A percentile compares a stretch with the other conserved stretches of the same genome.
phyloP scores from a whole-genome alignment of 2,888 invertebrate genomes.

The Epinotia bilunana region DNA sequence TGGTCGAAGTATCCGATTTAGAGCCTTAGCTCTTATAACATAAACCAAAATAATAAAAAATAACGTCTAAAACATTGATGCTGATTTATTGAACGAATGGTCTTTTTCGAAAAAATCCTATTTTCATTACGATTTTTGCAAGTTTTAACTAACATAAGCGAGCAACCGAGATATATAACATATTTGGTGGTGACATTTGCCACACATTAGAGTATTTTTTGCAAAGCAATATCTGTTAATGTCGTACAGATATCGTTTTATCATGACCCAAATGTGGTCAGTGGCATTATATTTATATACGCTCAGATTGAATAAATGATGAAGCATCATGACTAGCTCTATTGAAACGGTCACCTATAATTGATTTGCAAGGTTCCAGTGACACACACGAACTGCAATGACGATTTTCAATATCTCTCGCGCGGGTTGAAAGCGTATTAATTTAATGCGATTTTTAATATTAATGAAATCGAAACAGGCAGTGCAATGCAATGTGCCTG shows the following conservation, averaged over 20 bases:
- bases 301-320: slow-evolving; percentile 34
- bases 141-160: no score
- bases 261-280: slow-evolving; percentile 17
- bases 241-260: neutral
- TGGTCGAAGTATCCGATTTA: no score
- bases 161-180: no score
- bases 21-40: no score
- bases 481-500: no score
- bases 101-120: no score
- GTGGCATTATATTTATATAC: slow-evolving; percentile 17
- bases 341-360: slow-evolving; percentile 48
- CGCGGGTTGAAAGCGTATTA: neutral
- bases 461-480: slow-evolving; percentile 26
- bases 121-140: no score
- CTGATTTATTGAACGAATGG: no score
- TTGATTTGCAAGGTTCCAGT: slow-evolving; percentile 48
- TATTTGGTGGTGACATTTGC: no score
- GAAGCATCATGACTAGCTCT: slow-evolving; percentile 30
- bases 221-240: neutral
- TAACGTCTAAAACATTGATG: no score
- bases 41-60: no score
- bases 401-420: slow-evolving; percentile 18
- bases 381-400: slow-evolving; percentile 28
- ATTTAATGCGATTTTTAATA: slow-evolving; percentile 10
- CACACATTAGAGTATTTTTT: neutral